Percentiles rank a stretch among this genome's conserved stretches.
These are phyloP conservation scores for Aplodontia rufa DNA, from an alignment of 2,113 vertebrate species.

Conservation along the genomic window DNA sequence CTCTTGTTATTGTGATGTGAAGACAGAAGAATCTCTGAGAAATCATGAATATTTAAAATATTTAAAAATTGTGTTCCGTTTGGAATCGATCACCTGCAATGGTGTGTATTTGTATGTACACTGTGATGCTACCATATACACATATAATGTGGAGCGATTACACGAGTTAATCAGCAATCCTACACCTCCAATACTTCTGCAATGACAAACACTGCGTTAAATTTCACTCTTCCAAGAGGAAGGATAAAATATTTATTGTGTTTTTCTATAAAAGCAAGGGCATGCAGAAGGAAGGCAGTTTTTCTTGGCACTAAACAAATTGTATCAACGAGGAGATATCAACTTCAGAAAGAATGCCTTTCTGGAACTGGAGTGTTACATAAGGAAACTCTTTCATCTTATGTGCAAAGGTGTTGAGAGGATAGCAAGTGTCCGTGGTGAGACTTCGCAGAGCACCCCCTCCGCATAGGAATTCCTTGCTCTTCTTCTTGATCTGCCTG, in stretches of 20 bases:
- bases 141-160: no score
- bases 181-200: neutral
- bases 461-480: neutral
- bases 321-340: neutral
- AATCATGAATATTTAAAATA: neutral
- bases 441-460: no score
- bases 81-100: neutral
- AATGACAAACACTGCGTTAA: neutral
- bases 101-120: neutral
- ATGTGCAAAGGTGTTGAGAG: neutral
- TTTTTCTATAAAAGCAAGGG: neutral
- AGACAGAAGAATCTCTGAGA: neutral
- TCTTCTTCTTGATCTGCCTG: neutral
- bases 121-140: neutral
- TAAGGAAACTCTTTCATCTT: neutral
- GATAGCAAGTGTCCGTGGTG: rapidly evolving
- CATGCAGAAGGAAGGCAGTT: neutral
- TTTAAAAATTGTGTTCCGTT: neutral
- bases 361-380: neutral
- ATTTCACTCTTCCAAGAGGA: neutral
- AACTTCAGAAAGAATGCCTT: neutral
- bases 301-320: neutral
- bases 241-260: neutral
- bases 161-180: neutral
- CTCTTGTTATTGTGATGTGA: neutral